Conservation (phyloP, 2,113 vertebrate genomes). For the Perca flavescens region DNA sequence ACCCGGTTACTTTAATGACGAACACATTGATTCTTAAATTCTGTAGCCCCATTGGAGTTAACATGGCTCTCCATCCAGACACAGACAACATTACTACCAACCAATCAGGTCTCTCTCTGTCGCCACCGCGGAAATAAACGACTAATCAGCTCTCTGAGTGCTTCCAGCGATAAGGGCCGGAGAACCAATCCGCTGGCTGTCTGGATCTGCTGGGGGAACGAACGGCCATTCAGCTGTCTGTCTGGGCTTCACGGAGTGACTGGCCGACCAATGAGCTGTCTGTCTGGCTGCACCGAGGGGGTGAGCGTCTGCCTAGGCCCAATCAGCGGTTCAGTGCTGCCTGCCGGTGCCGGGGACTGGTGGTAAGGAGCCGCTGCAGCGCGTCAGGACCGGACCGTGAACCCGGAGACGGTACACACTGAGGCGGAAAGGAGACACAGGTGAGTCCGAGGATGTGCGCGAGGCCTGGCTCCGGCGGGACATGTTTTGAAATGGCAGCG, state of each 20-base stretch:
- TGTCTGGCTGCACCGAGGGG: conserved; percentile 78
- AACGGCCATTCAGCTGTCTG: conserved; percentile 47
- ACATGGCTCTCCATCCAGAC: conserved; percentile 79
- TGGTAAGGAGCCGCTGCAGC: conserved; percentile 84
- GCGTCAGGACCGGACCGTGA: conserved; percentile 86
- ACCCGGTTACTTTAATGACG: neutral
- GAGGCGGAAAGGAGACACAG: conserved; percentile 84
- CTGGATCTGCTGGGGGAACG: conserved; percentile 38
- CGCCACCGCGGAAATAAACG: conserved; percentile 60
- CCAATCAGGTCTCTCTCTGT: conserved; percentile 58
- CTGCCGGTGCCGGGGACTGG: conserved; percentile 89
- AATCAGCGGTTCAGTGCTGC: conserved; percentile 87
- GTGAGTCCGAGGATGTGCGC: conserved; percentile 86
- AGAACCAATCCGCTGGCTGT: conserved; percentile 56
- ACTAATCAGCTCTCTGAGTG: conserved; percentile 52
- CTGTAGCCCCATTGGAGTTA: conserved; percentile 36
- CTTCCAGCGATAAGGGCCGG: neutral
- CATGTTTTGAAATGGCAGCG: conserved; percentile 59
- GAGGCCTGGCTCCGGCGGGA: conserved; percentile 73
- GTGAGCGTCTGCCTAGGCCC: conserved; percentile 82
- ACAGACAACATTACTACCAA: conserved; percentile 80
- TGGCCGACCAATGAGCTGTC: conserved; percentile 77
- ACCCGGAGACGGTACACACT: conserved; percentile 86
- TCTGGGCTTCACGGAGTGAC: conserved; percentile 27
- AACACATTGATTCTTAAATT: conserved; percentile 44